Conservation (phyloP, 1,140 invertebrate species). For the Drosophila subobscura region DNA sequence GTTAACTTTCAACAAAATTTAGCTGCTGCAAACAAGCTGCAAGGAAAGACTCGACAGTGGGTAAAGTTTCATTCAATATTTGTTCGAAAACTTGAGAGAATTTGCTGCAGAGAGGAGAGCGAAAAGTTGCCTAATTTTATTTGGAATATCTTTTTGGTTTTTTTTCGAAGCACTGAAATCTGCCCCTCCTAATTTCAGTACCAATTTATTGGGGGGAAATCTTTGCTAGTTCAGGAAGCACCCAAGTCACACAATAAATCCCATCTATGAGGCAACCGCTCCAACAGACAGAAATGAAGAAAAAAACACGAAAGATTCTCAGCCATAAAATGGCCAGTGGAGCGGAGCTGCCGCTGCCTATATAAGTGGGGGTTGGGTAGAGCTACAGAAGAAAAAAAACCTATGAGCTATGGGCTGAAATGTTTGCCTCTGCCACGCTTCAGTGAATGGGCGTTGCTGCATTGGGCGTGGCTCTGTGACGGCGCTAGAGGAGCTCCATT, state of each 20-base stretch:
- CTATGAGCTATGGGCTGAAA: slow-evolving; percentile 39
- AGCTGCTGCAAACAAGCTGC: slow-evolving; percentile 2
- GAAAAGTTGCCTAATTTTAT: too few relatives aligned
- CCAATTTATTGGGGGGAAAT: too few relatives aligned
- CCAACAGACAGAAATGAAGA: slow-evolving; percentile 27
- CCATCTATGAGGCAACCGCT: slow-evolving; percentile 44
- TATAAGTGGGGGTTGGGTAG: slow-evolving; percentile 48
- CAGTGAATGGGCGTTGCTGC: slow-evolving; percentile 54
- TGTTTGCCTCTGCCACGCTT: slow-evolving; percentile 61
- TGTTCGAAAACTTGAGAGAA: background rate
- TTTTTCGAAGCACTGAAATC: too few relatives aligned
- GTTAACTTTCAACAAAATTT: slow-evolving; percentile 13
- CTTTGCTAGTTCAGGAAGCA: too few relatives aligned
- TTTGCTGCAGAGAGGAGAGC: too few relatives aligned
- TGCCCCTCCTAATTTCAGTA: too few relatives aligned
- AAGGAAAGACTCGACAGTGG: slow-evolving; percentile 5
- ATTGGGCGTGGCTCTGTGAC: slow-evolving; percentile 63
- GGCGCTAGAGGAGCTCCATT: slow-evolving; percentile 47
- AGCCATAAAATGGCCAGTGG: slow-evolving; percentile 71
- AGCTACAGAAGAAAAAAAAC: slow-evolving; percentile 12
- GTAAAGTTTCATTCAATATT: slow-evolving; percentile 34
- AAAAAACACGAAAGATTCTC: slow-evolving; percentile 46
- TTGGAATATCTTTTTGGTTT: too few relatives aligned
- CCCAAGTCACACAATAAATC: slow-evolving; percentile 54
- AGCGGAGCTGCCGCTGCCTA: slow-evolving; percentile 63